phyloP scores from a whole-genome alignment of 2,113 vertebrate species.

The Phycodurus eques region DNA sequence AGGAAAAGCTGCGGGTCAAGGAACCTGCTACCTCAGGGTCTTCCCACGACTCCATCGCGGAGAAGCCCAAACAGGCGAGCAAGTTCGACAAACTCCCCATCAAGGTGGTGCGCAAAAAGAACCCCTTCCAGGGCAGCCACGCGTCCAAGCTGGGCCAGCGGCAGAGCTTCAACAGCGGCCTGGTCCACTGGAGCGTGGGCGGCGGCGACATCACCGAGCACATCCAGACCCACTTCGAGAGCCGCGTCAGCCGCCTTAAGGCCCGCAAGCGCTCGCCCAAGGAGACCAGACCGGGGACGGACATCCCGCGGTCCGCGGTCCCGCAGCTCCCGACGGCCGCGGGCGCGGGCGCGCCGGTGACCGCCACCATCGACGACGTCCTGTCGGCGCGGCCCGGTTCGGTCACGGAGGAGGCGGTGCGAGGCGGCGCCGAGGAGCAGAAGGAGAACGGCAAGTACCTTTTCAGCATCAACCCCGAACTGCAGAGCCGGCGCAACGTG shows the following conservation, averaged over 20 bases:
- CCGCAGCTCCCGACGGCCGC: constrained; percentile 7
- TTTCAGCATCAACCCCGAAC: constrained; percentile 80
- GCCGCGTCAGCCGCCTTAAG: constrained; percentile 79
- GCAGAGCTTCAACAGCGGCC: constrained; percentile 93
- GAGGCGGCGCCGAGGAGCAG: constrained; percentile 63
- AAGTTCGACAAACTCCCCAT: constrained; percentile 97
- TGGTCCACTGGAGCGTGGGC: constrained; percentile 95
- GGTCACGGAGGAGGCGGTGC: constrained; percentile 77
- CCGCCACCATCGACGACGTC: constrained; percentile 87
- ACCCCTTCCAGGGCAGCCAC: constrained; percentile 86
- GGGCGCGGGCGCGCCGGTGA: constrained; percentile 68
- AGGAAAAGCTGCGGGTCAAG: constrained; percentile 49
- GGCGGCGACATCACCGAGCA: constrained; percentile 97
- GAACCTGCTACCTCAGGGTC: constrained; percentile 54
- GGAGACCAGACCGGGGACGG: constrained; percentile 68
- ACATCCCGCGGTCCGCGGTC: constrained; percentile 52
- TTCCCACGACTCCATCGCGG: constrained; percentile 64
- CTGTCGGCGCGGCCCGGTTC: constrained; percentile 83
- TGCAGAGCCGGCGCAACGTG: constrained; percentile 82
- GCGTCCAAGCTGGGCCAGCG: constrained; percentile 85
- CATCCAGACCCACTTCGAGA: constrained; percentile 98
- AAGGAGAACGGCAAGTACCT: constrained; percentile 84
- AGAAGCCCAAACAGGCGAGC: constrained; percentile 84
- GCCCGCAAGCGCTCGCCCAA: constrained; percentile 70
- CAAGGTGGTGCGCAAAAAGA: constrained; percentile 89